Evolutionary conservation across 2,888 invertebrate species (phyloP), one percentile per base, ranked within the genome.

Genomic region (Brachypterus glaber): DNA sequence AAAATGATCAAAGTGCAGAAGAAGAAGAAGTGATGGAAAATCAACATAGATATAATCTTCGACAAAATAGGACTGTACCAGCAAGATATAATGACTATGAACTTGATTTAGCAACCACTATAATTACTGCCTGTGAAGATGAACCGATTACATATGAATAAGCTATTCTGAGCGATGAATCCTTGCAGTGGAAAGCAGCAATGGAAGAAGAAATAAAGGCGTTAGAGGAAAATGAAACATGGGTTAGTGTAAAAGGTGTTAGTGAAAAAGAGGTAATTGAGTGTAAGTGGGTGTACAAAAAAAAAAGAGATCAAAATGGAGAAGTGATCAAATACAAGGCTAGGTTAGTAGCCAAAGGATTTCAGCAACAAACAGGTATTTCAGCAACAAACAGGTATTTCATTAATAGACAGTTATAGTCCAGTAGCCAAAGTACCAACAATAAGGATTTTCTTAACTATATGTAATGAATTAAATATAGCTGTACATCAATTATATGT

Each of bases 361-460:
- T n/a, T n/a, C n/a, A n/a, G n/a, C n/a, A n/a, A n/a, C n/a, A n/a
- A n/a, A n/a, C n/a, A n/a, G n/a, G n/a, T n/a, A n/a, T n/a, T n/a
- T n/a, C n/a, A n/a, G n/a, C n/a, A n/a, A n/a, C n/a, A n/a, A n/a
- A n/a, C n/a, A n/a, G n/a, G n/a, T n/a, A n/a, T n/a, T n/a, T n/a
- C n/a, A n/a, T n/a, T n/a, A n/a, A n/a, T n/a, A n/a, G n/a, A n/a
- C n/a, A n/a, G n/a, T n/a, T n/a, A n/a, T n/a, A n/a, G n/a, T n/a
- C n/a, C n/a, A 21, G 46, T 44, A 11, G 41, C 41, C 3, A 40
- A 35, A 29, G 18, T 44, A 13, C 25, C 31, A 13, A 35, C 42
- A 8, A n/a, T 44, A 5, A 38, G 40, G 33, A 31, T 44, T 27
- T 33, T 46, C 11, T 33, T 21, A 21, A 9, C 21, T 21, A 21